These are phyloP conservation scores for Callinectes sapidus DNA, from an alignment of 2,888 invertebrate genomes.

Conservation along the genomic window DNA sequence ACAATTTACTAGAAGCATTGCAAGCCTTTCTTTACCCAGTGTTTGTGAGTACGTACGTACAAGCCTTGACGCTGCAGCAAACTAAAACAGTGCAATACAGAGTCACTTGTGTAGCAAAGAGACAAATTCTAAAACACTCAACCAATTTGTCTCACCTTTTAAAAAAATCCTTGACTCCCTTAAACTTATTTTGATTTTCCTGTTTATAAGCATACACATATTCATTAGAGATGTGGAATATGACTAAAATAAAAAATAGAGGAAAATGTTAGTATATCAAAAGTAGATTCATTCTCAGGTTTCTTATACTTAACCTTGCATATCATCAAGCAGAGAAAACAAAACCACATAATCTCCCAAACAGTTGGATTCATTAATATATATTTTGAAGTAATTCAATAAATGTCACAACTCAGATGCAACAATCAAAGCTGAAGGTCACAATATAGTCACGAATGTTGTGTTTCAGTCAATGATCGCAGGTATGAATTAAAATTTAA, in stretches of 20 bases:
- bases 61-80: constrained; percentile 45
- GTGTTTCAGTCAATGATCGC: background rate
- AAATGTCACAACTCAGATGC: too few relatives aligned
- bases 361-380: background rate
- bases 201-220: constrained; percentile 53
- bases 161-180: constrained; percentile 66
- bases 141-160: constrained; percentile 59
- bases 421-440: background rate
- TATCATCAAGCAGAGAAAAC: background rate
- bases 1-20: constrained; percentile 47
- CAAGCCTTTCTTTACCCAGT: constrained; percentile 27
- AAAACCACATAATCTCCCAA: background rate
- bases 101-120: constrained; percentile 39
- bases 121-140: constrained; percentile 44
- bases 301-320: background rate
- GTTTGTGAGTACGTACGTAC: background rate
- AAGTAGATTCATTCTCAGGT: background rate
- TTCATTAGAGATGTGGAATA: constrained; percentile 20
- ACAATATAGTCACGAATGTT: background rate
- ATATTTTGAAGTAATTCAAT: background rate
- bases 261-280: constrained; percentile 22
- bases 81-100: constrained; percentile 30
- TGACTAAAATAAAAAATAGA: background rate
- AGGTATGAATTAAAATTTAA: background rate
- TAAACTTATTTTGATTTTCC: constrained; percentile 66